A percentile compares a stretch with the other conserved stretches of the same genome.
Conservation (phyloP, 1,140 invertebrate genomes). For the Drosophila truncata region DNA sequence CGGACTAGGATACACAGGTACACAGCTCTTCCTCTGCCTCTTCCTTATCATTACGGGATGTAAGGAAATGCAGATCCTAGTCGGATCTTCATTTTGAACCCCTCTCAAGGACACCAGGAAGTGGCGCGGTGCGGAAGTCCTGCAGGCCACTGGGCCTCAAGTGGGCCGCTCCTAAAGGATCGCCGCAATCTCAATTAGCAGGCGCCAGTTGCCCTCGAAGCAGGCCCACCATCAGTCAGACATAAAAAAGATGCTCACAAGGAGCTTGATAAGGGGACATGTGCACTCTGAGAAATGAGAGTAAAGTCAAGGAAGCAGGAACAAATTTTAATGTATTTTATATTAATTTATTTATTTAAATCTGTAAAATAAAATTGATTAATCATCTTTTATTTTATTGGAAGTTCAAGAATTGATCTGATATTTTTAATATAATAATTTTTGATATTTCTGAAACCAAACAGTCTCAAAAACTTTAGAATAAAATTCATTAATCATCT, state of each 20-base stretch:
- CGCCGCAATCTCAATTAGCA: slow-evolving; percentile 62
- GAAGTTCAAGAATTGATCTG: no score
- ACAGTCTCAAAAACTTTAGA: no score
- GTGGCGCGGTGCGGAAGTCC: slow-evolving; percentile 20
- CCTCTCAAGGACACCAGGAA: slow-evolving; percentile 58
- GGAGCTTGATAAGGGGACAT: slow-evolving; percentile 33
- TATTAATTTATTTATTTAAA: no score
- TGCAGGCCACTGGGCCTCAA: slow-evolving; percentile 42
- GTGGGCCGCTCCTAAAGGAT: slow-evolving; percentile 53
- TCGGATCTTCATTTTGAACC: neutral
- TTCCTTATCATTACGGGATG: slow-evolving; percentile 21
- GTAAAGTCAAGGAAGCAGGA: neutral
- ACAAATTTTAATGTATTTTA: no score
- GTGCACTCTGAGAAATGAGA: neutral
- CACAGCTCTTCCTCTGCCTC: neutral
- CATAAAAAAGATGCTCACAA: slow-evolving; percentile 62
- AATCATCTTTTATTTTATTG: no score
- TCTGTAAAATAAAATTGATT: no score
- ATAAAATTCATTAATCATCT: no score
- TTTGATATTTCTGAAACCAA: no score
- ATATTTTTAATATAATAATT: no score
- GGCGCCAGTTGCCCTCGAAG: slow-evolving; percentile 25
- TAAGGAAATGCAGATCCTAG: neutral
- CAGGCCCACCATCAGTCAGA: slow-evolving; percentile 51
- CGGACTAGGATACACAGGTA: slow-evolving; percentile 25